Base-by-base conservation (phyloP, 2,113 vertebrate genomes). In the Labrus mixtus region DNA sequence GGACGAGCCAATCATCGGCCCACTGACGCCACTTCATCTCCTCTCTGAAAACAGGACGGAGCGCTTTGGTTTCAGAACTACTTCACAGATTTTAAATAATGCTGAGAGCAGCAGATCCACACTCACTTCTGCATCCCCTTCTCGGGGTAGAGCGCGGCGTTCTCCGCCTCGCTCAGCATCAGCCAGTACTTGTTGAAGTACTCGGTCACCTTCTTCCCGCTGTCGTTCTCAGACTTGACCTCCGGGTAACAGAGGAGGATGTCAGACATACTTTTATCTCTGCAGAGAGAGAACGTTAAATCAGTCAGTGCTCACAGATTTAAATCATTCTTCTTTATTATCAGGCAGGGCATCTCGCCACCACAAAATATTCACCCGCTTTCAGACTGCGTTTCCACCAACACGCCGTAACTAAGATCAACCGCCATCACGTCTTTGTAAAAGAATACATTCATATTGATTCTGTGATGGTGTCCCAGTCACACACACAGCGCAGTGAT, bases 101-200 rank as follows among this genome's bases (percentile, higher is more conserved):
- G 0, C 10, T 29, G 25, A 50, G 12, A 29, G 41, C 20, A 23
- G 22, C 39, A 43, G 68, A 45, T 57, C n/a, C 17, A 6, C 4
- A 90, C 95, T 93, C 89, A 99, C 98, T 95, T 95, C 86, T 96
- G 95, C 22, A 93, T 92, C 48, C 95, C 96, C 79, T 97, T 97
- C 20, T 92, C 92, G 0, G 95, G 92, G 37, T 98, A 99, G 43
- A 95, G 0, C 1, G 0, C 43, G 16, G 90, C 66, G 0, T 87
- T 93, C 20, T 98, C 95, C 23, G 68, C 91, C 53, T 97, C 95
- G 2, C 90, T 91, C 84, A 98, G 93, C 98, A 99, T 99, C 70
- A 99, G 91, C 97, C 98, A 99, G 91, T 99, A 99, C 84, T 98
- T 99, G 92, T 99, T 99, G 84, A 80, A 92, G 88, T 96, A 99